Evolutionary conservation across 1,140 invertebrate genomes (phyloP).

Genomic region (Zaprionus vittiger): DNA sequence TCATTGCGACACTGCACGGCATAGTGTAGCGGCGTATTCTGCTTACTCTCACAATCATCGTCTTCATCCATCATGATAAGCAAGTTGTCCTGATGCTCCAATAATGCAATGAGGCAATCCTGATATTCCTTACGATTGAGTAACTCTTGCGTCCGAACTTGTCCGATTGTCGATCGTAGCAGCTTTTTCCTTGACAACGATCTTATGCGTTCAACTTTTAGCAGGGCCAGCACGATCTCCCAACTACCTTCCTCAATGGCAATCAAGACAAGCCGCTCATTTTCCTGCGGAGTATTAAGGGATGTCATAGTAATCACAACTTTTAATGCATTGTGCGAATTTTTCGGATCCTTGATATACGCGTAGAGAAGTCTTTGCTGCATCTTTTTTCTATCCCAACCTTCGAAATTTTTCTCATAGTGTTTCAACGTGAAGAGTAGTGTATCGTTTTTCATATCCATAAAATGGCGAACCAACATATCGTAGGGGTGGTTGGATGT

Average conservation of each 20-base stretch:
- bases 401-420: neutral
- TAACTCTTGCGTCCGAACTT: neutral
- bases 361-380: neutral
- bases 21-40: neutral
- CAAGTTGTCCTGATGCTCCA: neutral
- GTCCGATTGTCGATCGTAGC: neutral
- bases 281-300: neutral
- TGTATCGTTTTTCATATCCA: no score
- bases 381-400: neutral
- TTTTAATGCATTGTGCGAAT: neutral
- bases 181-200: neutral
- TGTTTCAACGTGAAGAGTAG: neutral
- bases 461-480: neutral
- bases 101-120: neutral
- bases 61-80: neutral
- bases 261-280: neutral
- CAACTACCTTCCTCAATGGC: neutral
- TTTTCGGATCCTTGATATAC: neutral
- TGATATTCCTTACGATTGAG: neutral
- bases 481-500: neutral
- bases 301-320: neutral
- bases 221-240: neutral
- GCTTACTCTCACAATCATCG: neutral
- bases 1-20: slow-evolving; percentile 20
- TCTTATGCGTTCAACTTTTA: neutral